Evolutionary conservation across 2,797 vertebrate species (phyloP).

Genomic region (Scolopax bukidnonensis): DNA sequence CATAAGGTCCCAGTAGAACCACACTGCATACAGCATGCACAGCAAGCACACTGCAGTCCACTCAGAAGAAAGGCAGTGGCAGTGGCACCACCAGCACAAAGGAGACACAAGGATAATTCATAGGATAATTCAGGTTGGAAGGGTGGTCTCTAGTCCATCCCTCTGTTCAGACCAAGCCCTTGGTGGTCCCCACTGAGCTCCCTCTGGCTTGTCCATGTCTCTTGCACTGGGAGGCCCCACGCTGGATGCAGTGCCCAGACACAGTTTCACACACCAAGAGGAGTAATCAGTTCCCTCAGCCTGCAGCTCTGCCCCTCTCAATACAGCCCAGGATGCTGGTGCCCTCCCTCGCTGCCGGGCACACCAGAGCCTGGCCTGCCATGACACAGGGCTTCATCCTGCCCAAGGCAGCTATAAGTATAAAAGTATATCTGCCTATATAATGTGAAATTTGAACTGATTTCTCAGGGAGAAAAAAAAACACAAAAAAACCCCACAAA

Average conservation of each 20-base stretch:
- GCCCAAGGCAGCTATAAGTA: background rate
- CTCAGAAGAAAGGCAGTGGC: background rate
- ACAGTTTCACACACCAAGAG: background rate
- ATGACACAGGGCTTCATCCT: background rate
- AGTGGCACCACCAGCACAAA: background rate
- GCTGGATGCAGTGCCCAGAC: background rate
- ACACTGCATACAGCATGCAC: rapidly evolving
- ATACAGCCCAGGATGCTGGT: background rate
- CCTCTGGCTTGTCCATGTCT: background rate
- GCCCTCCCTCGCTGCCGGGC: background rate
- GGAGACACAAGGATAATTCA: background rate
- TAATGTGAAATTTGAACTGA: background rate
- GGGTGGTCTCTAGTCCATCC: background rate
- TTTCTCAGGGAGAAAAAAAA: background rate
- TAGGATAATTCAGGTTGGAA: background rate
- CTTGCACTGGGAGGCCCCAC: background rate
- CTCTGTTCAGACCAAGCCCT: background rate
- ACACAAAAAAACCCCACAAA: background rate
- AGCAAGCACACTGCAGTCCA: background rate
- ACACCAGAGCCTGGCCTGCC: background rate
- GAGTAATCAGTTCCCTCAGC: background rate
- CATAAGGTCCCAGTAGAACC: rapidly evolving
- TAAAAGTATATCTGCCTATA: background rate
- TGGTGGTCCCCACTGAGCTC: background rate
- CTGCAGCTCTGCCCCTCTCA: background rate